Evolutionary conservation across 2,113 vertebrate species (phyloP).

Genomic region (Paramormyrops kingsleyae): DNA sequence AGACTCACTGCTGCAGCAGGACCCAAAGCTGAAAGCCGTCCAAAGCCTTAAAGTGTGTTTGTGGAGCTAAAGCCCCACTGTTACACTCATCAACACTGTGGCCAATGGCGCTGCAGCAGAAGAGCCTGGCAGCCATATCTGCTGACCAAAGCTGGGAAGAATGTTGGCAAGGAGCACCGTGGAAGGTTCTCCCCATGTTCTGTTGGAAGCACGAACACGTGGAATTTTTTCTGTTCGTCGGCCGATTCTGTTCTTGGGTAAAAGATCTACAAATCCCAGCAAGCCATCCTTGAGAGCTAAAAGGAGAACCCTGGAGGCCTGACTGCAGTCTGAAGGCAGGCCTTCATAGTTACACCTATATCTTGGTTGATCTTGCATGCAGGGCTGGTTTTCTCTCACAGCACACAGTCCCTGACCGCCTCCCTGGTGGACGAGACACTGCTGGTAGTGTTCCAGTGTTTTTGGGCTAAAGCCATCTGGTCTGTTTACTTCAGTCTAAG

Average conservation of each 20-base stretch:
- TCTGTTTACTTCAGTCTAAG: slow-evolving; percentile 10
- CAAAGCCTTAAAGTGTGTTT: not conserved
- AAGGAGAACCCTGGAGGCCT: not conserved
- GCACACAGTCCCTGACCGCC: not conserved
- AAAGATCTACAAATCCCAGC: not conserved
- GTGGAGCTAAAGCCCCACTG: not conserved
- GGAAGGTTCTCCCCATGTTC: not conserved
- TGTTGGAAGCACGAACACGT: not conserved
- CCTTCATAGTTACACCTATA: not conserved
- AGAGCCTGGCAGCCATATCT: not conserved
- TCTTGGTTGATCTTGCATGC: not conserved
- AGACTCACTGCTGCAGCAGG: not conserved
- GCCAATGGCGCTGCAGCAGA: not conserved
- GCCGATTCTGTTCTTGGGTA: not conserved
- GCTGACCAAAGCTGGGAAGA: not conserved
- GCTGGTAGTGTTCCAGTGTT: not conserved
- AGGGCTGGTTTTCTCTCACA: not conserved
- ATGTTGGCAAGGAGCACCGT: not conserved
- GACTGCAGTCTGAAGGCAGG: not conserved
- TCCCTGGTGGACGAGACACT: not conserved
- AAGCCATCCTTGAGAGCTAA: not conserved
- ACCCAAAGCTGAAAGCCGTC: not conserved
- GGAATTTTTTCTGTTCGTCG: not conserved
- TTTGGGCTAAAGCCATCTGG: not conserved
- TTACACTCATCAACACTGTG: not conserved